Evolutionary conservation across 2,113 vertebrate genomes (phyloP), one percentile per base, ranked within the genome.

Genomic region (Paramormyrops kingsleyae): DNA sequence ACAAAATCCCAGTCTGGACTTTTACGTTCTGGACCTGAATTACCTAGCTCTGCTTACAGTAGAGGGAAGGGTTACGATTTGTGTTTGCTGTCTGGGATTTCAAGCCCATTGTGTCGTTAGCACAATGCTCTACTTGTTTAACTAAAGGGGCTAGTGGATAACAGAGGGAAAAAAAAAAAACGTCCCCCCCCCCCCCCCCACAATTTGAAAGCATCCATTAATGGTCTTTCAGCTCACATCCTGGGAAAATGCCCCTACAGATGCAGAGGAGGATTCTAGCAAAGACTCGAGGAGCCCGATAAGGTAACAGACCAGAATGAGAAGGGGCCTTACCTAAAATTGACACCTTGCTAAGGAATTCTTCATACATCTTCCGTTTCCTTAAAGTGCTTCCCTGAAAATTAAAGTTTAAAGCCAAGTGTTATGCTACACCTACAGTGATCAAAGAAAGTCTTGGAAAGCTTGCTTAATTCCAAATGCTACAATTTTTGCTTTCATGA

Each of bases 321-420:
- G 59, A 90, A 42, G 91, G 93, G 94, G 90, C 93, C 97, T 97
- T 93, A 99, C 98, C 98, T 84, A 99, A 96, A 94, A 99, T 99
- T 95, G 98, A 99, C 91, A 99, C 98, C 91, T 98, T 99, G 96
- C 98, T 98, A 59, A 99, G 96, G 93, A 99, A 99, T 90, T 99
- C 97, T 95, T 99, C 98, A 0, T 99, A 99, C 98, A 99, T 98
- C 97, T 98, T 99, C 93, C 98, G 94, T 94, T 98, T 99, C 90
- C 98, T 97, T 94, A 99, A 93, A 0, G 98, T 99, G 96, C 98
- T 99, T 92, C 98, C 98, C 98, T 99, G 95, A 13, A 85, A 90
- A 90, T 77, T 10, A 49, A n/a, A 6, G 19, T 39, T 12, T 6
- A 50, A 44, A 50, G 27, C 1, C 27, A 24, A 42, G 19, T 50